Conservation (phyloP, 2,797 vertebrate species). For the Mastacembelus armatus region DNA sequence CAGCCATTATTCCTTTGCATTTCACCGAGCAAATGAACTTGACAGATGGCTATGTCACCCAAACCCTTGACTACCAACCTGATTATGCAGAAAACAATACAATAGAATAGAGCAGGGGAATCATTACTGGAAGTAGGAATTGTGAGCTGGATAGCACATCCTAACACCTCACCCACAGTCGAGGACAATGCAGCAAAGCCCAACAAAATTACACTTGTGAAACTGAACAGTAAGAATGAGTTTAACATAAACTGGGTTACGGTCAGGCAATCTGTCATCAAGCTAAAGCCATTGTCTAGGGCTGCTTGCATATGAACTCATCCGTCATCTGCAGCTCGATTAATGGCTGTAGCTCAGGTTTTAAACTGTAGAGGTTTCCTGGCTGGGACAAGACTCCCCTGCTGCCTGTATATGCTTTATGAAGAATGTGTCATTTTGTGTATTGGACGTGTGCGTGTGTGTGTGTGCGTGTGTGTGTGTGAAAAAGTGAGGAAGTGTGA, state of each 20-base stretch:
- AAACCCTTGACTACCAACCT: conserved; percentile 99
- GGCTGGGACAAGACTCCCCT: conserved; percentile 54
- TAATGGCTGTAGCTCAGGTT: conserved; percentile 90
- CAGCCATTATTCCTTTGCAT: conserved; percentile 96
- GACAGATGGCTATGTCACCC: conserved; percentile 99
- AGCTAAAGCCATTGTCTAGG: conserved; percentile 96
- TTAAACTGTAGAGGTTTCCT: conserved; percentile 85
- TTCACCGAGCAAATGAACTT: conserved; percentile 99
- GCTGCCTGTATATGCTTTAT: conserved; percentile 60
- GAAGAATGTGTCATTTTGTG: conserved; percentile 65
- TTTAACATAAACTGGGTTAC: conserved; percentile 99
- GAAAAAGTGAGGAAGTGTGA: conserved; percentile 23
- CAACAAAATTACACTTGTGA: conserved; percentile 98
- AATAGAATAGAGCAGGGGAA: conserved; percentile 95
- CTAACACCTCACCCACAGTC: conserved; percentile 82
- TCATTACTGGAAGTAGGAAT: conserved; percentile 94
- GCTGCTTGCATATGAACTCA: conserved; percentile 99
- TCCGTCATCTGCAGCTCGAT: conserved; percentile 95
- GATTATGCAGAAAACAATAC: conserved; percentile 99
- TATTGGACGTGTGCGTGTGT: conserved; percentile 48
- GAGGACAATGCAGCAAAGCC: conserved; percentile 92
- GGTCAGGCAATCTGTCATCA: conserved; percentile 97
- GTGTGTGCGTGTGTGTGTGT: conserved; percentile 11
- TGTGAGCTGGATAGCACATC: conserved; percentile 66
- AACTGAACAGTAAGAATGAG: conserved; percentile 99